Evolutionary conservation across 1,140 invertebrate genomes (phyloP).

Genomic region (Hyposmocoma kahamanoa): DNA sequence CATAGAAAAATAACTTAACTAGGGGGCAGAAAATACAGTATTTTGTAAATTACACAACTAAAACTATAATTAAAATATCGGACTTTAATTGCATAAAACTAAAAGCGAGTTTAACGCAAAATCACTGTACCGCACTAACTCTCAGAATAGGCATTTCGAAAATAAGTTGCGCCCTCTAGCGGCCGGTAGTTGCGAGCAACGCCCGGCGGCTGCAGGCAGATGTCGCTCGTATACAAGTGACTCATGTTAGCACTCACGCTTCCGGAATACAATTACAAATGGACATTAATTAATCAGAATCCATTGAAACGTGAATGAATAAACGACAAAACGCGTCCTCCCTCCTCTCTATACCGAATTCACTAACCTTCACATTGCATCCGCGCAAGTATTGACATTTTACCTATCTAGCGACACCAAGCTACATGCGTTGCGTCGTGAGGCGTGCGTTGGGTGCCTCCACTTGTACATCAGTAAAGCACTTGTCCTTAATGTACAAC

Average conservation of each 20-base stretch:
- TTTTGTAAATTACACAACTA: constrained; percentile 69
- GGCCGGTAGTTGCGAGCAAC: constrained; percentile 7
- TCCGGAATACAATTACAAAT: constrained; percentile 38
- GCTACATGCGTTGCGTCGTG: constrained; percentile 28
- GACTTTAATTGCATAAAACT: constrained; percentile 60
- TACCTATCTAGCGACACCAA: constrained; percentile 51
- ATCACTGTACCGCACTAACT: constrained; percentile 58
- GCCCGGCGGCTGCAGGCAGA: not conserved
- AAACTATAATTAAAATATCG: constrained; percentile 62
- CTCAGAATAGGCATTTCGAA: constrained; percentile 47
- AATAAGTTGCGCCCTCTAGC: constrained; percentile 16
- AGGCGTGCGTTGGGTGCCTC: constrained; percentile 47
- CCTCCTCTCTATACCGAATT: constrained; percentile 49
- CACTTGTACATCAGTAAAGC: constrained; percentile 19
- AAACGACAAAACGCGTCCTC: constrained; percentile 35
- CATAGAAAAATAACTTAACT: constrained; percentile 74
- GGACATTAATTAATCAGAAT: constrained; percentile 48
- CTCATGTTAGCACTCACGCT: constrained; percentile 1
- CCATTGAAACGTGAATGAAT: constrained; percentile 41
- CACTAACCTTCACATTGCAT: constrained; percentile 70
- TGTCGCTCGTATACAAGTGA: constrained; percentile 1
- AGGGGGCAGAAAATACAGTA: constrained; percentile 70
- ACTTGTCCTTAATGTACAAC: constrained; percentile 26
- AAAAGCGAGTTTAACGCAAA: constrained; percentile 60
- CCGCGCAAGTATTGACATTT: constrained; percentile 48